These are phyloP conservation scores for Thomomys bottae DNA, from an alignment of 2,113 vertebrate species.

Conservation along the genomic window DNA sequence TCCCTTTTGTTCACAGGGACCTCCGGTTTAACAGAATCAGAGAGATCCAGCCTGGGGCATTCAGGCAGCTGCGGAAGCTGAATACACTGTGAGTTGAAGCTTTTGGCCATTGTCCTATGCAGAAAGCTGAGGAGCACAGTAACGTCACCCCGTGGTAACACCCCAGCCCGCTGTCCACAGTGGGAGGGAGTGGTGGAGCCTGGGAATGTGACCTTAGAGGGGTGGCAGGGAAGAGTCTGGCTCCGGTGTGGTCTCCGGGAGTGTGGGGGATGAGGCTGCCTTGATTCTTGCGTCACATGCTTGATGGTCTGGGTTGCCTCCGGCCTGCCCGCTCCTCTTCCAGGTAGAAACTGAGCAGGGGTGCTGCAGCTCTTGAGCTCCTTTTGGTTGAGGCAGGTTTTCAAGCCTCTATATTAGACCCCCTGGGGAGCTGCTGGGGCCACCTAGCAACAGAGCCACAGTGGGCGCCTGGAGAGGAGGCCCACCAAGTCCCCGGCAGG, in stretches of 20 bases:
- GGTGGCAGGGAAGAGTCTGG: too few species aligned
- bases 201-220: too few species aligned
- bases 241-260: neutral
- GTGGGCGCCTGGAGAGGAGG: neutral
- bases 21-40: slow-evolving; percentile 98
- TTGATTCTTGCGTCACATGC: neutral
- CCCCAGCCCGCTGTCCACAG: neutral
- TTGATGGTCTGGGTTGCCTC: neutral
- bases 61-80: slow-evolving; percentile 93
- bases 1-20: slow-evolving; percentile 87
- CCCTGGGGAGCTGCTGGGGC: too few species aligned
- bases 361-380: rapidly evolving
- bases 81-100: slow-evolving; percentile 95
- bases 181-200: neutral
- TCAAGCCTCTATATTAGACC: rapidly evolving
- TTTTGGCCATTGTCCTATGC: rapidly evolving
- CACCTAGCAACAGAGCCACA: too few species aligned
- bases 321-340: too few species aligned
- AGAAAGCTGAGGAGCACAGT: neutral
- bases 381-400: rapidly evolving
- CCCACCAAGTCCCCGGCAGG: too few species aligned
- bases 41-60: slow-evolving; percentile 94
- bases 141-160: neutral
- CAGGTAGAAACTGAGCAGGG: neutral
- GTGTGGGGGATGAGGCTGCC: neutral